phyloP scores from a whole-genome alignment of 2,113 vertebrate species.

The Myotis davidii region DNA sequence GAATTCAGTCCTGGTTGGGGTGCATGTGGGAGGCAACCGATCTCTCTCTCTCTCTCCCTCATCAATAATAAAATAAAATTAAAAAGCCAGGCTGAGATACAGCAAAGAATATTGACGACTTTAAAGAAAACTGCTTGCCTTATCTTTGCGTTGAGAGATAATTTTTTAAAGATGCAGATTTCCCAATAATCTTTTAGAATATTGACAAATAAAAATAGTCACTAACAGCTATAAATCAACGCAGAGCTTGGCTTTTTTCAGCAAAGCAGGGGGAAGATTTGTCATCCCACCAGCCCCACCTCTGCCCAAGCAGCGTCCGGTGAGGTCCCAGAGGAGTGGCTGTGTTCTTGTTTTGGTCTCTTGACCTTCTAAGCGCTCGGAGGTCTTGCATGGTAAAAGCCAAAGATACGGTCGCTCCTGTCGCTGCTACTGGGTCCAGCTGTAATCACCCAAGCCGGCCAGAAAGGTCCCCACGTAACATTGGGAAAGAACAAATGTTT shows the following conservation, averaged over 20 bases:
- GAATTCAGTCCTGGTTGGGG: not conserved
- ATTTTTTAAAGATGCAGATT: not conserved
- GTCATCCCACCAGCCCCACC: not conserved
- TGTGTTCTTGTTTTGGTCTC: not conserved
- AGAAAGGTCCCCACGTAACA: not conserved
- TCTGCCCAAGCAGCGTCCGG: not conserved
- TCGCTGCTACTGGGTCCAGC: not conserved
- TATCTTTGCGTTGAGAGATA: not conserved
- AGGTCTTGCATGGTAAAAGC: not conserved
- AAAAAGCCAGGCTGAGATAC: not conserved
- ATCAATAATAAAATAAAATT: no score
- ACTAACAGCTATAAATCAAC: not conserved
- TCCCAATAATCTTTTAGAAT: constrained; percentile 25
- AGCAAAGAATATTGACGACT: not conserved
- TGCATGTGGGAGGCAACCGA: not conserved
- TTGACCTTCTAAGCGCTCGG: not conserved
- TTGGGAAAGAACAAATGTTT: not conserved
- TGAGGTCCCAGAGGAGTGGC: not conserved
- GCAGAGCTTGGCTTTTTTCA: constrained; percentile 13
- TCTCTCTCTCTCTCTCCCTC: not conserved
- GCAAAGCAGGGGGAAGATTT: not conserved
- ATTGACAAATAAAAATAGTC: constrained; percentile 23
- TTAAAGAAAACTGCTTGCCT: not conserved
- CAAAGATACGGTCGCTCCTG: not conserved
- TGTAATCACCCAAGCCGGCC: not conserved